Evolutionary conservation across 2,888 invertebrate genomes (phyloP).

Genomic region (Tenthredo notha): DNA sequence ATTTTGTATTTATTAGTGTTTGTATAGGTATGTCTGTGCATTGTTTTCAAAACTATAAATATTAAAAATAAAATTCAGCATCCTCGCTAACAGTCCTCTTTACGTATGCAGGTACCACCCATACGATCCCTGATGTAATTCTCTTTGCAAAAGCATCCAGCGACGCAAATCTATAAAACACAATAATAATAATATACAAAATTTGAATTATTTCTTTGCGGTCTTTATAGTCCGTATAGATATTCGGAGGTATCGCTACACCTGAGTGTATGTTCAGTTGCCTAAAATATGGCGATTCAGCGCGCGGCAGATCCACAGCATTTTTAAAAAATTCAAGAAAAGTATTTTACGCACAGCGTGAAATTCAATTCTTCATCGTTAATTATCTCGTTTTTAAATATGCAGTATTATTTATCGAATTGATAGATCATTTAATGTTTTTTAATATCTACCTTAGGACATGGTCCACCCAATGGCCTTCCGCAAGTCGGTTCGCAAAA

Average conservation of each 20-base stretch:
- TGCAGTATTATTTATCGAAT: background rate
- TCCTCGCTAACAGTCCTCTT: background rate
- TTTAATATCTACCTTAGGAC: constrained; percentile 9
- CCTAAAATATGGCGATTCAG: background rate
- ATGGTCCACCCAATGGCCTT: background rate
- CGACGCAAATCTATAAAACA: background rate
- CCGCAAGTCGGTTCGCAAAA: background rate
- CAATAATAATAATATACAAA: background rate
- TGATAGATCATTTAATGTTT: background rate
- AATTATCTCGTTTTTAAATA: background rate
- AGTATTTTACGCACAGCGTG: background rate
- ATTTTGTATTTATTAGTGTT: no score
- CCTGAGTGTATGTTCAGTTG: background rate
- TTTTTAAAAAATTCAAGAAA: background rate
- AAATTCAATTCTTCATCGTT: background rate
- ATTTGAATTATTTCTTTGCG: background rate
- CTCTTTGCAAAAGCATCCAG: constrained; percentile 9
- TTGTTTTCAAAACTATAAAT: background rate
- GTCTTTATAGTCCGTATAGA: background rate
- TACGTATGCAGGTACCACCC: background rate
- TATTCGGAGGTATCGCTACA: background rate
- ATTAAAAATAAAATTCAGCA: background rate
- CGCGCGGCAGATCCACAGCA: background rate
- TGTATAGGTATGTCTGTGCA: background rate
- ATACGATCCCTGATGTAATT: background rate